These are phyloP conservation scores for Tigriopus japonicus DNA, from an alignment of 1,140 invertebrate species.

Conservation along the genomic window DNA sequence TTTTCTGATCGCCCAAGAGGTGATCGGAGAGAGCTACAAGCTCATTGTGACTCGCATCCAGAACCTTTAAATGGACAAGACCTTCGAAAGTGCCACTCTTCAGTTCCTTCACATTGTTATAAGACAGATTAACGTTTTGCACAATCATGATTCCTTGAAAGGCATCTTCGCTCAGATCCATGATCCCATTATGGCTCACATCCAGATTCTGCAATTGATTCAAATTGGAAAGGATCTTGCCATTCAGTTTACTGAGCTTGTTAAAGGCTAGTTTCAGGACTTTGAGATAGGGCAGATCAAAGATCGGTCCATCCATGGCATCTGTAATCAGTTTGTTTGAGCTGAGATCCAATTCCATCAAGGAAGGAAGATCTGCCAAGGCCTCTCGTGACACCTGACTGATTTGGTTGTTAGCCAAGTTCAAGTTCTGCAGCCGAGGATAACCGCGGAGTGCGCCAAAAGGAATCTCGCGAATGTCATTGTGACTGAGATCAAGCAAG, in stretches of 20 bases:
- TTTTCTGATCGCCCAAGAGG: conserved; percentile 39
- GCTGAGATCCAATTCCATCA: conserved; percentile 51
- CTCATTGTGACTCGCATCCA: conserved; percentile 55
- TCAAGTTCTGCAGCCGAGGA: conserved; percentile 50
- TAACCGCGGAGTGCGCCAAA: conserved; percentile 52
- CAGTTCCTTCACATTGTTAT: conserved; percentile 36
- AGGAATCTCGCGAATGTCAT: conserved; percentile 46
- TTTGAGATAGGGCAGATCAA: conserved; percentile 33
- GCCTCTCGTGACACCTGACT: conserved; percentile 48
- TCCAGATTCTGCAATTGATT: conserved; percentile 41
- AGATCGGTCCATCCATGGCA: not conserved
- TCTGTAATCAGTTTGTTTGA: conserved; percentile 38
- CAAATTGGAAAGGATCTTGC: conserved; percentile 45
- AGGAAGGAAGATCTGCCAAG: conserved; percentile 54
- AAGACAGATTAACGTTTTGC: conserved; percentile 54
- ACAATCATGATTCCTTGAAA: conserved; percentile 48
- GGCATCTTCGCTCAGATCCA: conserved; percentile 43
- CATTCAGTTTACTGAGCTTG: conserved; percentile 45
- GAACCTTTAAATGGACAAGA: conserved; percentile 47
- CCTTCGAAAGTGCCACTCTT: conserved; percentile 40
- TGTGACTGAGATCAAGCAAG: conserved; percentile 52
- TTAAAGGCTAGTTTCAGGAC: conserved; percentile 39
- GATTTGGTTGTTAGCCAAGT: conserved; percentile 56
- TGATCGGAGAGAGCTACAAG: conserved; percentile 39
- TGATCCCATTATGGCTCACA: conserved; percentile 20